Base-by-base conservation (phyloP, 2,888 invertebrate species). In the Pilophorus perplexus region DNA sequence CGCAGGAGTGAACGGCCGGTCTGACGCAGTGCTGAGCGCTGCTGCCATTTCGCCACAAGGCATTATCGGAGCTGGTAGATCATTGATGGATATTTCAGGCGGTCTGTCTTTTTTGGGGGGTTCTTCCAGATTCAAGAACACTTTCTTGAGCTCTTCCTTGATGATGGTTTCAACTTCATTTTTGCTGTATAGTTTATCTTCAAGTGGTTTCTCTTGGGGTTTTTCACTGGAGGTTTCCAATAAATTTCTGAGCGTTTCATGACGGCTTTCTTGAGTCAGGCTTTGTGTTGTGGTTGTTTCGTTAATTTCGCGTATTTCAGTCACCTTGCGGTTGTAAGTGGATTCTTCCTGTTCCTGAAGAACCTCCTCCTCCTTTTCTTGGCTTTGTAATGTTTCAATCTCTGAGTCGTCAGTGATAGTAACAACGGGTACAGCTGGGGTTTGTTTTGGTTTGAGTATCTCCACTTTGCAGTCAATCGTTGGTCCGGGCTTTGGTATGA, bases 1-100 rank as follows among this genome's bases (percentile, higher is more conserved):
- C 3, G 71, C 59, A 20, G 73, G 73, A 16, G 71, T 72, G 46
- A 72, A 73, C 4, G 72, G 72, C 18, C 72, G 69, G 16, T 71
- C 70, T 14, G 72, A 66, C n/a, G 71, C 71, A 14, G 68, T 71
- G 14, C 70, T 68, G 42, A 71, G 52, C 25, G 71, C 71, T 42
- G 46, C 55, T 3, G 70, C 69, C 67, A 71, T 70, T 37, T 38
- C 46, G 8, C 71, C 70, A 46, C 62, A 48, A 23, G 60, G 59
- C 2, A 62, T 54, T 5, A 66, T 60, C 4, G 67, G 68, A 60
- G 38, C 40, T 18, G 70, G 70, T 27, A 70, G 48, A 40, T 68
- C 68, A 25, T 55, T 12, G 14, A 68, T 46, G 22, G 67, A 55
- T n/a, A 54, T 50, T 54, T 60, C 59, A 20, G 64, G 42, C 0